phyloP scores from a whole-genome alignment of 2,113 vertebrate genomes.

The Heteronetta atricapilla region DNA sequence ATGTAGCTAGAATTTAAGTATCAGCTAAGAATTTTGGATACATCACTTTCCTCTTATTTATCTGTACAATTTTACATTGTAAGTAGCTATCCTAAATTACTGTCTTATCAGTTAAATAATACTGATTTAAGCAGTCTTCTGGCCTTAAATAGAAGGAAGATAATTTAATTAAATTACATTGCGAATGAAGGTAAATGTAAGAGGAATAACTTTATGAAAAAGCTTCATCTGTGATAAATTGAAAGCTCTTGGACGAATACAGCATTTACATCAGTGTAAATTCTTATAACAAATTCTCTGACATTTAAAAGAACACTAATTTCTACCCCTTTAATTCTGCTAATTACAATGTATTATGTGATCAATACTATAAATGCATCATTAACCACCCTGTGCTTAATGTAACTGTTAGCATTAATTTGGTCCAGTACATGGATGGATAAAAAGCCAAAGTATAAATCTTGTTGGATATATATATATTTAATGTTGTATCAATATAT shows the following conservation, averaged over 20 bases:
- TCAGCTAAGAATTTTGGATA: not conserved
- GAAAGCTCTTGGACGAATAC: not conserved
- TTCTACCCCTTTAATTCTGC: not conserved
- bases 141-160: not conserved
- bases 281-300: not conserved
- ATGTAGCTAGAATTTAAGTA: not conserved
- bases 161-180: not conserved
- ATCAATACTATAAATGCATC: not conserved
- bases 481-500: not conserved
- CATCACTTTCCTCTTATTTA: slow-evolving; percentile 16
- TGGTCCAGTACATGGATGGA: not conserved
- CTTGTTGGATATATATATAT: not conserved
- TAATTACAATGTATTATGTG: not conserved
- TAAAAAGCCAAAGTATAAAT: not conserved
- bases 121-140: not conserved
- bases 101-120: not conserved
- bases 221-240: not conserved
- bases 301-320: not conserved
- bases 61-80: not conserved
- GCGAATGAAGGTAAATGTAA: not conserved
- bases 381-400: not conserved
- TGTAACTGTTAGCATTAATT: not conserved
- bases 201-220: not conserved
- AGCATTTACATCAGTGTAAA: not conserved
- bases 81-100: not conserved